These are phyloP conservation scores for Riptortus pedestris DNA, from an alignment of 1,140 invertebrate species.

Conservation along the genomic window DNA sequence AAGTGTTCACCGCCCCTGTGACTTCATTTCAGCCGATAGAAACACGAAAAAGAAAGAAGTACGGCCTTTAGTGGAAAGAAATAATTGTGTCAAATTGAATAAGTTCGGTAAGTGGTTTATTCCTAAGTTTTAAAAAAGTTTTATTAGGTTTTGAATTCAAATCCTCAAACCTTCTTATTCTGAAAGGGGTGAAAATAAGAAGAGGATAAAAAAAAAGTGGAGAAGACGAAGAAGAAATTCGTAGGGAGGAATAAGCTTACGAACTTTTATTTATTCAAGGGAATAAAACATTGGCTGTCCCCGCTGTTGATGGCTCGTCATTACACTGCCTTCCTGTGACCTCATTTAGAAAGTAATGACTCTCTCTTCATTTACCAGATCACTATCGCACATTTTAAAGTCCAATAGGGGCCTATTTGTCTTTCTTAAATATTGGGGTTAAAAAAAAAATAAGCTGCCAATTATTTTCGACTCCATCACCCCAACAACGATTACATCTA, in stretches of 20 bases:
- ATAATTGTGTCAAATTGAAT: constrained; percentile 10
- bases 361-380: too few relatives aligned
- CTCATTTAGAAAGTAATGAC: too few relatives aligned
- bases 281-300: not conserved
- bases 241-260: not conserved
- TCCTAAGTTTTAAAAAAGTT: constrained; percentile 10
- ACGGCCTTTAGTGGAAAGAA: not conserved
- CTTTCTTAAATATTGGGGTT: too few relatives aligned
- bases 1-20: too few relatives aligned
- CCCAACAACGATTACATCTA: too few relatives aligned
- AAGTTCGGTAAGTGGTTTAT: constrained; percentile 5
- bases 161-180: constrained; percentile 7
- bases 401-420: too few relatives aligned
- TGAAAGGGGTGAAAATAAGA: not conserved
- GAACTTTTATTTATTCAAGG: constrained; percentile 3
- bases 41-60: not conserved
- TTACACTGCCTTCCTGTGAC: too few relatives aligned
- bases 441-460: too few relatives aligned
- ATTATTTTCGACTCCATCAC: too few relatives aligned
- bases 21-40: too few relatives aligned
- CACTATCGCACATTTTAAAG: too few relatives aligned
- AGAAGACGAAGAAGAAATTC: not conserved
- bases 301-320: too few relatives aligned
- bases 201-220: not conserved
- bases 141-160: constrained; percentile 8